phyloP scores from a whole-genome alignment of 2,888 invertebrate species.

The Girardia tigrina region DNA sequence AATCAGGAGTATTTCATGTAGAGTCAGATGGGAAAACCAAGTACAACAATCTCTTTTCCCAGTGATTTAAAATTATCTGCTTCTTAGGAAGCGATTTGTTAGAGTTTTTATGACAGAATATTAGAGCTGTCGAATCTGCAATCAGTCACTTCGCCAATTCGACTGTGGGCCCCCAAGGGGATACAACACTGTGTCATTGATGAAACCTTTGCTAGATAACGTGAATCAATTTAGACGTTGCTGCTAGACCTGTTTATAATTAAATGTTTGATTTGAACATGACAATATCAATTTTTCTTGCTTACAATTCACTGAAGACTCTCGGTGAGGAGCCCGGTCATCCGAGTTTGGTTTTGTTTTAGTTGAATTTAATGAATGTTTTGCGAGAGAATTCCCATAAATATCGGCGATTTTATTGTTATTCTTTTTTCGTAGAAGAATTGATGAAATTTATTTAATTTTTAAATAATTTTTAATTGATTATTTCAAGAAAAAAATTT shows the following conservation, averaged over 20 bases:
- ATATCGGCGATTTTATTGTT: slow-evolving; percentile 23
- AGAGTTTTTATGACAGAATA: slow-evolving; percentile 21
- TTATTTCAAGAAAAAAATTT: background rate
- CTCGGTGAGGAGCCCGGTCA: background rate
- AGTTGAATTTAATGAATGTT: slow-evolving; percentile 23
- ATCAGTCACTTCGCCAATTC: slow-evolving; percentile 23
- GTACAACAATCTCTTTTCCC: slow-evolving; percentile 15
- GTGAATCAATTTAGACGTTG: slow-evolving; percentile 17
- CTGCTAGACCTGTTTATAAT: slow-evolving; percentile 23
- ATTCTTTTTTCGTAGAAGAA: slow-evolving; percentile 16
- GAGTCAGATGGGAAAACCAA: slow-evolving; percentile 9
- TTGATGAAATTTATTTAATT: background rate
- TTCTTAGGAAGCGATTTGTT: background rate
- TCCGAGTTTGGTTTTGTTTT: slow-evolving; percentile 17
- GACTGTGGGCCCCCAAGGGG: slow-evolving; percentile 1
- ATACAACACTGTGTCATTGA: slow-evolving; percentile 6
- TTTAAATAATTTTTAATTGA: background rate
- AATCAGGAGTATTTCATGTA: background rate
- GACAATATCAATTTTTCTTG: slow-evolving; percentile 23
- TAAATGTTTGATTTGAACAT: slow-evolving; percentile 23
- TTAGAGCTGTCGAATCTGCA: slow-evolving; percentile 23
- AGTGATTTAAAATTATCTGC: slow-evolving; percentile 20
- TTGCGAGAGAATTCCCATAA: slow-evolving; percentile 20
- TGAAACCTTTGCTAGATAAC: slow-evolving; percentile 23
- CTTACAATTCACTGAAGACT: slow-evolving; percentile 13